phyloP scores from a whole-genome alignment of 2,888 invertebrate species.

The Ectobius pallidus region DNA sequence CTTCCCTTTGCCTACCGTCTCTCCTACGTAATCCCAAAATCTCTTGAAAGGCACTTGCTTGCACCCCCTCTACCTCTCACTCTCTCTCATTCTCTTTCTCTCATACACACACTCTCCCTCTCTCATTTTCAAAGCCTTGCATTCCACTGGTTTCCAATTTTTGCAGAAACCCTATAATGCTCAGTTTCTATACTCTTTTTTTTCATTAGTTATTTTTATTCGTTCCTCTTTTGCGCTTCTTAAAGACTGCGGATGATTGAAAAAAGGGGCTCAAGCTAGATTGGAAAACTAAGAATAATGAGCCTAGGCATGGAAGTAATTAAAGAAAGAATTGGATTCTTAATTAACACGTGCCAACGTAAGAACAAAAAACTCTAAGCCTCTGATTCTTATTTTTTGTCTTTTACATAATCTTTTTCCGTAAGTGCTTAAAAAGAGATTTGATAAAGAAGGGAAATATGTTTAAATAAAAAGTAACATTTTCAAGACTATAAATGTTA shows the following conservation, averaged over 20 bases:
- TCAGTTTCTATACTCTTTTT: neutral
- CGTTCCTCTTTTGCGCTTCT: neutral
- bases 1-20: too few relatives aligned
- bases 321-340: constrained; percentile 10
- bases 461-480: neutral
- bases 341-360: neutral
- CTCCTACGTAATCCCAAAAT: constrained; percentile 18
- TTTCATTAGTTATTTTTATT: constrained; percentile 5
- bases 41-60: constrained; percentile 27
- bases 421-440: neutral
- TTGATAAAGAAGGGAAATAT: neutral
- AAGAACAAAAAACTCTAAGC: neutral
- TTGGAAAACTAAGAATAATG: neutral
- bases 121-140: neutral
- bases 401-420: neutral
- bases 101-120: too few relatives aligned
- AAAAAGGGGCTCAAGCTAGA: neutral
- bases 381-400: neutral
- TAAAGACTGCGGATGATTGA: neutral
- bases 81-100: too few relatives aligned
- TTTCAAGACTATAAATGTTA: too few relatives aligned
- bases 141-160: constrained; percentile 2
- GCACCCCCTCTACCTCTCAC: neutral
- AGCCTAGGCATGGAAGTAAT: constrained; percentile 6
- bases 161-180: neutral